Evolutionary conservation across 1,140 invertebrate genomes (phyloP).

Genomic region (Drosophila arawakana): DNA sequence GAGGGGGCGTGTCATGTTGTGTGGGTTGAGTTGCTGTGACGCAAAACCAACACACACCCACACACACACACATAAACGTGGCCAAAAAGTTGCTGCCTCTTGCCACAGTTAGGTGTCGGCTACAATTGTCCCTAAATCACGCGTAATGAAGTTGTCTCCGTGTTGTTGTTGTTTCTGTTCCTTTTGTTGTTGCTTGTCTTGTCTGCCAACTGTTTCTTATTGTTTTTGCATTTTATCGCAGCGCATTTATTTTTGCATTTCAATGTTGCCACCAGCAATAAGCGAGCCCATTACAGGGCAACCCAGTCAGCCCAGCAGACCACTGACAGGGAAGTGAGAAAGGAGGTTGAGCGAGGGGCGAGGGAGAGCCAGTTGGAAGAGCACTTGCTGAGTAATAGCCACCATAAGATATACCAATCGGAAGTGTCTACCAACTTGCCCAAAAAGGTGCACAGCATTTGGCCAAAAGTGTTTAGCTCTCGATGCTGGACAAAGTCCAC

Average conservation of each 20-base stretch:
- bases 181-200: slow-evolving; percentile 18
- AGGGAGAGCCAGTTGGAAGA: no score
- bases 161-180: slow-evolving; percentile 47
- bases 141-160: slow-evolving; percentile 84
- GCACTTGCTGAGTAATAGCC: background rate
- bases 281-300: slow-evolving; percentile 23
- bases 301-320: background rate
- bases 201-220: slow-evolving; percentile 46
- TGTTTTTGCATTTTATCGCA: slow-evolving; percentile 82
- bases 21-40: slow-evolving; percentile 19
- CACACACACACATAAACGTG: slow-evolving; percentile 9
- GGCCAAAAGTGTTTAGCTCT: background rate
- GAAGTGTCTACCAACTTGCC: slow-evolving; percentile 10
- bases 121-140: slow-evolving; percentile 83
- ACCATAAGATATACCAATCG: slow-evolving; percentile 15
- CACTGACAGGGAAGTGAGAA: background rate
- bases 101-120: slow-evolving; percentile 64
- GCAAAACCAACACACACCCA: slow-evolving; percentile 9
- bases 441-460: slow-evolving; percentile 6
- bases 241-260: slow-evolving; percentile 82
- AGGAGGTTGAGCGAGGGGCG: background rate
- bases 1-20: slow-evolving; percentile 13
- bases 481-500: slow-evolving; percentile 8
- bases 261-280: slow-evolving; percentile 55
- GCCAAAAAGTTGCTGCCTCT: slow-evolving; percentile 15